Evolutionary conservation across 2,797 vertebrate genomes (phyloP).

Genomic region (Cuniculus paca): DNA sequence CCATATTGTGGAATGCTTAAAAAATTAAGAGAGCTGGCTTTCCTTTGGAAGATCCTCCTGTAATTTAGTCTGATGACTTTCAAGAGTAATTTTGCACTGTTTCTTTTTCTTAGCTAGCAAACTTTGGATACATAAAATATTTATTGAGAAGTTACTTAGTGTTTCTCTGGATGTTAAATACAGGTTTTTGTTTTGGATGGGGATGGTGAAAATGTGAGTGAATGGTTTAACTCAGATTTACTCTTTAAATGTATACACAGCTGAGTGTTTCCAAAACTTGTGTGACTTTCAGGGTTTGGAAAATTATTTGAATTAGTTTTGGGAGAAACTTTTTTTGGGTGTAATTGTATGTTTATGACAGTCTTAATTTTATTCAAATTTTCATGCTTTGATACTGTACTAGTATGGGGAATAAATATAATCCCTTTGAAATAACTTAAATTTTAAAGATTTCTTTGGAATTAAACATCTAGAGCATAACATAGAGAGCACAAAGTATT

Average conservation of each 20-base stretch:
- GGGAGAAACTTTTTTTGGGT: neutral
- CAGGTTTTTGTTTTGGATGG: neutral
- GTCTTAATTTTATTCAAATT: conserved; percentile 34
- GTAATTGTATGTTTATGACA: conserved; percentile 35
- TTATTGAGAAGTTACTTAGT: conserved; percentile 1
- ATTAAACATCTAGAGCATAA: neutral
- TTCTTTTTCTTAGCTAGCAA: neutral
- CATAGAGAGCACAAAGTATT: neutral
- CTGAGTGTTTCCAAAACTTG: neutral
- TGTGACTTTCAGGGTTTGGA: neutral
- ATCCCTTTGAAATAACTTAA: neutral
- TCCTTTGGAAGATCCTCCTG: neutral
- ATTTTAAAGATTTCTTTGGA: neutral
- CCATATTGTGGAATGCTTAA: conserved; percentile 30
- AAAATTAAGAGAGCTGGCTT: neutral
- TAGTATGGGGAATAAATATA: neutral
- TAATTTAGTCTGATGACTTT: neutral
- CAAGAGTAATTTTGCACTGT: neutral
- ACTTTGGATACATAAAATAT: neutral
- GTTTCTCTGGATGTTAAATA: neutral
- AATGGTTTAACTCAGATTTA: neutral
- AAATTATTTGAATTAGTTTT: conserved; percentile 37
- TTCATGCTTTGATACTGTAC: conserved; percentile 8
- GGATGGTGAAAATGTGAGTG: conserved; percentile 4
- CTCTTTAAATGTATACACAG: neutral